Evolutionary conservation across 1,140 invertebrate species (phyloP).

Genomic region (Drosophila varians): DNA sequence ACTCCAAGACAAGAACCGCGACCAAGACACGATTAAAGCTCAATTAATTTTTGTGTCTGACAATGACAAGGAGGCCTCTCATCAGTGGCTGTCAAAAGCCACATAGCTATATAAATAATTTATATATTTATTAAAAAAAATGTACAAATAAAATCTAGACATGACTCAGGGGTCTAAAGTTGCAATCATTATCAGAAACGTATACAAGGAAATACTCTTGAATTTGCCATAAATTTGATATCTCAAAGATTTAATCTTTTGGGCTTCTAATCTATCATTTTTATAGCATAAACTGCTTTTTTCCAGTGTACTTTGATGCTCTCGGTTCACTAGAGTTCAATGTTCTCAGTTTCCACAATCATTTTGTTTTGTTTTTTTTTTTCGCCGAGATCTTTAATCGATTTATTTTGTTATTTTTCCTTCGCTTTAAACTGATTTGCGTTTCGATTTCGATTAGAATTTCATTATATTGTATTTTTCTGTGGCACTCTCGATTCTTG

Average conservation of each 20-base stretch:
- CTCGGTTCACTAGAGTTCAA: constrained; percentile 59
- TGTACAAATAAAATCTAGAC: constrained; percentile 1
- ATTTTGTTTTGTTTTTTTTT: not conserved
- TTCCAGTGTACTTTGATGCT: not conserved
- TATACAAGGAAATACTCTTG: constrained; percentile 11
- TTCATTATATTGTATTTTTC: not conserved
- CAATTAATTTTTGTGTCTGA: constrained; percentile 59
- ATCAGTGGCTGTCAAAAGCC: constrained; percentile 6
- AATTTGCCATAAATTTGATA: not conserved
- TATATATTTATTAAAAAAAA: not conserved
- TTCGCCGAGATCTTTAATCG: not conserved
- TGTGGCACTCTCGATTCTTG: not conserved
- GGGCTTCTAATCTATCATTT: not conserved
- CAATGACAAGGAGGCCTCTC: constrained; percentile 49
- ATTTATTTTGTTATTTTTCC: not conserved
- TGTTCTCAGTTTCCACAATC: constrained; percentile 16
- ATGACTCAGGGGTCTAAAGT: not conserved
- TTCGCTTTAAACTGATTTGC: constrained; percentile 4
- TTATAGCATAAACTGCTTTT: not conserved
- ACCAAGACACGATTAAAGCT: constrained; percentile 74
- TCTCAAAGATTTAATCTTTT: not conserved
- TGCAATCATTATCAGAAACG: constrained; percentile 26
- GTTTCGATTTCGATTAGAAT: constrained; percentile 30
- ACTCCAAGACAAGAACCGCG: constrained; percentile 25
- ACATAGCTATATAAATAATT: not conserved